Conservation (phyloP, 2,888 invertebrate species). For the Drosophila hamatofila region DNA sequence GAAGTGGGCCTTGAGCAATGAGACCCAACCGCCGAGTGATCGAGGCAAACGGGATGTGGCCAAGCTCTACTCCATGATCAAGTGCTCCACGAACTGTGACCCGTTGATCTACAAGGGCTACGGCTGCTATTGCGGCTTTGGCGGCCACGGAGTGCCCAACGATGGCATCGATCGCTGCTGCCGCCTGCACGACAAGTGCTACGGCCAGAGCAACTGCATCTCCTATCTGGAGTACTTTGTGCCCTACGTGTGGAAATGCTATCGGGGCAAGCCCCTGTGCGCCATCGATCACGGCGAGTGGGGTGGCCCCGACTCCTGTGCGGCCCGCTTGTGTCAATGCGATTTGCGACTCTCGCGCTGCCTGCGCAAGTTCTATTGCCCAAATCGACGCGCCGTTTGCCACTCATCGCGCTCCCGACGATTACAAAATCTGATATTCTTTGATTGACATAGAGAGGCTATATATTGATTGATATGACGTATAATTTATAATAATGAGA, state of each 20-base stretch:
- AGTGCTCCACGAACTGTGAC: constrained; percentile 93
- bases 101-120: constrained; percentile 94
- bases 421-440: constrained; percentile 89
- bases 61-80: constrained; percentile 94
- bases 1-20: constrained; percentile 79
- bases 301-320: constrained; percentile 89
- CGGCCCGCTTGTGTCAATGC: constrained; percentile 93
- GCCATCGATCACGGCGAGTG: constrained; percentile 87
- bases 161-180: constrained; percentile 94
- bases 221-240: constrained; percentile 93
- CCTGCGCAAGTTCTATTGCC: constrained; percentile 91
- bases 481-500: background rate
- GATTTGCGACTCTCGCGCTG: constrained; percentile 93
- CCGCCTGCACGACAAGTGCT: constrained; percentile 94
- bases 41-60: constrained; percentile 91
- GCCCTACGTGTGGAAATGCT: constrained; percentile 95
- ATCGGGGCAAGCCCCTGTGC: constrained; percentile 91
- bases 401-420: constrained; percentile 90
- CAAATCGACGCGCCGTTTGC: constrained; percentile 90
- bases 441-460: constrained; percentile 39
- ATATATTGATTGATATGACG: no score
- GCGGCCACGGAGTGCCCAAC: constrained; percentile 91
- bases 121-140: constrained; percentile 95
- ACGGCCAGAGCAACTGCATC: constrained; percentile 91
- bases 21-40: constrained; percentile 69